These are phyloP conservation scores for Porphyrio hochstetteri DNA, from an alignment of 2,113 vertebrate genomes.

Conservation along the genomic window DNA sequence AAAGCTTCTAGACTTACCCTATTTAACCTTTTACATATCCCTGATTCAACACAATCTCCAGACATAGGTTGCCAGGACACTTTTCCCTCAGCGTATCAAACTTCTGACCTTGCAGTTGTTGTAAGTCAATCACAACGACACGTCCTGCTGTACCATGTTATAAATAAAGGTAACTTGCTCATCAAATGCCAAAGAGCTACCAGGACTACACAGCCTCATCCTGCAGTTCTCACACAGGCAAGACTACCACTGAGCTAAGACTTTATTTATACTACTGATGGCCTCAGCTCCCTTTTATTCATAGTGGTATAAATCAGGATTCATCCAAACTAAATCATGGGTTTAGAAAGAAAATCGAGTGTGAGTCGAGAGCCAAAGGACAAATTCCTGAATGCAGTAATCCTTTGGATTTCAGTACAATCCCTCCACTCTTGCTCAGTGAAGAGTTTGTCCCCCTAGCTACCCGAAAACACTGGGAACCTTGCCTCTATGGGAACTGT, in stretches of 20 bases:
- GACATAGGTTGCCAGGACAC: constrained; percentile 1
- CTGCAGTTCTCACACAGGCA: neutral
- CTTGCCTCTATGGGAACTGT: neutral
- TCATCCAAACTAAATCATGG: neutral
- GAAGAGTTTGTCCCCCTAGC: neutral
- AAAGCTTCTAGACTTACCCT: neutral
- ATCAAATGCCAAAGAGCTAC: constrained; percentile 44
- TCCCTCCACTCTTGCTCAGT: neutral
- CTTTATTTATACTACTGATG: neutral
- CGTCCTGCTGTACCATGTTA: constrained; percentile 38
- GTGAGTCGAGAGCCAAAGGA: neutral
- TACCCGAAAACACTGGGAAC: neutral
- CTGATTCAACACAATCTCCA: constrained; percentile 62
- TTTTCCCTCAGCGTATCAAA: constrained; percentile 30
- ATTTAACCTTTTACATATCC: constrained; percentile 49
- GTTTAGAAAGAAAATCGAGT: constrained; percentile 13
- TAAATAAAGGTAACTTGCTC: constrained; percentile 73
- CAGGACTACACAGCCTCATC: neutral
- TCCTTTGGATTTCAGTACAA: neutral
- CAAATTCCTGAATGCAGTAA: neutral
- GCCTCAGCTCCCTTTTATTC: neutral
- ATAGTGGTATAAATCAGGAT: constrained; percentile 7
- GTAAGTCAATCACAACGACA: constrained; percentile 47
- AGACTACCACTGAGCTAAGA: neutral
- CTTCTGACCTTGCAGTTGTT: constrained; percentile 69